Percentiles rank a stretch among this genome's conserved stretches.
Evolutionary conservation across 1,140 invertebrate species (phyloP).

Genomic region (Homarus americanus): DNA sequence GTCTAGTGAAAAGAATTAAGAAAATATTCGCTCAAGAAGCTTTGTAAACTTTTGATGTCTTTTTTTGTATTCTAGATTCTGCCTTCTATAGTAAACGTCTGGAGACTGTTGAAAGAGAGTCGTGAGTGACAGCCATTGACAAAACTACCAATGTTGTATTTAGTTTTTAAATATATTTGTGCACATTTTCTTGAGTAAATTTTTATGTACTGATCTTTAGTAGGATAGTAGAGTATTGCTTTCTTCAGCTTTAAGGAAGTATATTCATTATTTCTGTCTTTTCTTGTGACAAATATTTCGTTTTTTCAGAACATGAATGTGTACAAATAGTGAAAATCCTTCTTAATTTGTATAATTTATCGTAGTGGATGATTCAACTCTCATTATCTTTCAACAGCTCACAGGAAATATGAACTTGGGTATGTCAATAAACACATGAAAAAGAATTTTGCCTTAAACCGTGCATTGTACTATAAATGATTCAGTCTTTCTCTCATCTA

Average conservation of each 20-base stretch:
- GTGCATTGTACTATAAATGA: constrained; percentile 33
- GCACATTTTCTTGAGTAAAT: no score
- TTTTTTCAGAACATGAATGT: no score
- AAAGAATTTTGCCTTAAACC: constrained; percentile 40
- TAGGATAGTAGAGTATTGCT: background rate
- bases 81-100: background rate
- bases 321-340: background rate
- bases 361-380: background rate
- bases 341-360: background rate
- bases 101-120: background rate
- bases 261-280: background rate
- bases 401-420: constrained; percentile 17
- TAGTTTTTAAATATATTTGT: no score
- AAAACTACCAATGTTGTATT: background rate
- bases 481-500: constrained; percentile 33
- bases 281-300: no score
- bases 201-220: background rate
- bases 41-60: constrained; percentile 24
- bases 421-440: constrained; percentile 42
- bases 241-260: background rate
- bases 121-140: background rate
- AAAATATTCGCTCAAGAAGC: constrained; percentile 14
- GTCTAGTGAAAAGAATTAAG: background rate
- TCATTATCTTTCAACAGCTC: background rate
- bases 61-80: constrained; percentile 40